phyloP scores from a whole-genome alignment of 2,113 vertebrate species.

The Pachyramphus minor region DNA sequence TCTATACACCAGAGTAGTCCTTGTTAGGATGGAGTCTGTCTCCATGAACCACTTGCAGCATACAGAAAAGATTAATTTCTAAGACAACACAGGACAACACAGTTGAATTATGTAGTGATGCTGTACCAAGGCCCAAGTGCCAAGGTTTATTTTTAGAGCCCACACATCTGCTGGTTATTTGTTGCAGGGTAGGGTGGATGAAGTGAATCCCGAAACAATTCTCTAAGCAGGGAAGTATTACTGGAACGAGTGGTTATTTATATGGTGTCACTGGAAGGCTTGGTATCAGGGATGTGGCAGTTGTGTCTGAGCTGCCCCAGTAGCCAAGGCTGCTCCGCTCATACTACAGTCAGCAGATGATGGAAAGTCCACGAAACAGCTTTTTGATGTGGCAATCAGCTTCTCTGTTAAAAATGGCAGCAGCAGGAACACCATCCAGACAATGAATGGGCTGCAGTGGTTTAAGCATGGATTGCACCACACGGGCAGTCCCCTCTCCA shows the following conservation, averaged over 20 bases:
- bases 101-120: slow-evolving; percentile 18
- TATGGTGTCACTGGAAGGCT: background rate
- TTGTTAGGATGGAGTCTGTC: background rate
- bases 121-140: background rate
- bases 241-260: background rate
- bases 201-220: slow-evolving; percentile 8
- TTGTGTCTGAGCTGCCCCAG: accelerated
- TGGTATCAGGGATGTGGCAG: background rate
- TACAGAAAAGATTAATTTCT: background rate
- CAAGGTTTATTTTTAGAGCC: slow-evolving; percentile 39
- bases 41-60: background rate
- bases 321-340: background rate
- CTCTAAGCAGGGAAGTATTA: background rate
- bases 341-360: background rate
- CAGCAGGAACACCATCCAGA: background rate
- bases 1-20: background rate
- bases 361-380: background rate
- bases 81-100: background rate
- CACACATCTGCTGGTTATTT: slow-evolving; percentile 48
- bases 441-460: background rate
- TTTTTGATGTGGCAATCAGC: background rate
- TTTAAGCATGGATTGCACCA: accelerated
- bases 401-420: background rate
- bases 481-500: accelerated
- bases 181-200: background rate